A percentile compares a stretch with the other conserved stretches of the same genome.
Evolutionary conservation across 2,113 vertebrate species (phyloP).

Genomic region (Scartelaos histophorus): DNA sequence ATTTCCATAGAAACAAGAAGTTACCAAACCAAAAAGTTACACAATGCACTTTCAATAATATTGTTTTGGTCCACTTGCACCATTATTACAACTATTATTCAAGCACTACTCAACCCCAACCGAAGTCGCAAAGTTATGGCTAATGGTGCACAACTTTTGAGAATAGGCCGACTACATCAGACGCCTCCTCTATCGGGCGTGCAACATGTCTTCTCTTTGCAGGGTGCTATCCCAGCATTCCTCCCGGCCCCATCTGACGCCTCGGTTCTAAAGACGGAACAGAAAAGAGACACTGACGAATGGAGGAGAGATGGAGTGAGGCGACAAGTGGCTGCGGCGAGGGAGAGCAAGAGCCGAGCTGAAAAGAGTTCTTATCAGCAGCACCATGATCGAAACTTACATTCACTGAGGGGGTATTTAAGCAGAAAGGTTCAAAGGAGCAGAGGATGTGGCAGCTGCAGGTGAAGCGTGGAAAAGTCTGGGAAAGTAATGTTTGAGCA

Average conservation of each 20-base stretch:
- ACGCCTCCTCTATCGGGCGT: slow-evolving; percentile 15
- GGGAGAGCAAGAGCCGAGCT: slow-evolving; percentile 9
- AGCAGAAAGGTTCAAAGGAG: background rate
- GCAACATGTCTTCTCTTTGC: slow-evolving; percentile 46
- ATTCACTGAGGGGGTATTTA: background rate
- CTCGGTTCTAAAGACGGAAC: slow-evolving; percentile 37
- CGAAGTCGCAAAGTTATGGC: slow-evolving; percentile 18
- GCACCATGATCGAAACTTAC: slow-evolving; percentile 17
- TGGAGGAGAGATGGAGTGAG: slow-evolving; percentile 47
- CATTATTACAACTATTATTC: background rate
- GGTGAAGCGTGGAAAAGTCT: slow-evolving; percentile 1
- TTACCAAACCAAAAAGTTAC: no score
- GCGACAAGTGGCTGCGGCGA: slow-evolving; percentile 22
- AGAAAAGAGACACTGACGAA: slow-evolving; percentile 32
- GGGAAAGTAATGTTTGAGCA: background rate
- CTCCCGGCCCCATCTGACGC: slow-evolving; percentile 48
- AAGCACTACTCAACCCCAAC: background rate
- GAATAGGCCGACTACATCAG: background rate
- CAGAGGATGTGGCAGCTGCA: background rate
- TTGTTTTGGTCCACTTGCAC: background rate
- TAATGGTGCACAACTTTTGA: slow-evolving; percentile 17
- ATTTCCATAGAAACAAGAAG: no score
- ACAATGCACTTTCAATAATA: background rate
- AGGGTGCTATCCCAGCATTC: slow-evolving; percentile 43
- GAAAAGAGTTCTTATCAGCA: slow-evolving; percentile 31